Evolutionary conservation across 1,140 invertebrate genomes (phyloP).

Genomic region (Procambarus clarkii): DNA sequence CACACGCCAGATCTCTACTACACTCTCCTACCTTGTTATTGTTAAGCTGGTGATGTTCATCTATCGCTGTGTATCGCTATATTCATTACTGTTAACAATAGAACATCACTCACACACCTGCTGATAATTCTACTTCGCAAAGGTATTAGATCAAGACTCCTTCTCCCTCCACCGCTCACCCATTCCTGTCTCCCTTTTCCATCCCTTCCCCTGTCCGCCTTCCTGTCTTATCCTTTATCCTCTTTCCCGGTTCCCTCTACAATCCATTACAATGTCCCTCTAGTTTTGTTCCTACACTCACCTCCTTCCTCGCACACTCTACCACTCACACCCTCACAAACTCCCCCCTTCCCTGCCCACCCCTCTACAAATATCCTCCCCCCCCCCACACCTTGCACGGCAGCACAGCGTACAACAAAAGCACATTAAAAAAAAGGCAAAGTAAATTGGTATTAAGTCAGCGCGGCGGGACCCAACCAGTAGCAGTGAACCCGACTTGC

Average conservation of each 20-base stretch:
- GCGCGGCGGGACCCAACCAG: constrained; percentile 11
- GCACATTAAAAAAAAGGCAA: constrained; percentile 32
- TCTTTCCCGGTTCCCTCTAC: neutral
- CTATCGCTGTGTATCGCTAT: too few relatives aligned
- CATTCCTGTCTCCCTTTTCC: too few relatives aligned
- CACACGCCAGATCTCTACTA: too few relatives aligned
- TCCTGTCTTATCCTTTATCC: neutral
- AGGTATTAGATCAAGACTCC: too few relatives aligned
- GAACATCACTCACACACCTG: too few relatives aligned
- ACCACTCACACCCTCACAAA: neutral
- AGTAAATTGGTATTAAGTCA: constrained; percentile 6
- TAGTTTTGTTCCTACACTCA: neutral
- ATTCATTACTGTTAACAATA: too few relatives aligned
- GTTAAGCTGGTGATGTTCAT: too few relatives aligned
- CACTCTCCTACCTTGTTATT: too few relatives aligned
- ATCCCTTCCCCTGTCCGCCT: neutral
- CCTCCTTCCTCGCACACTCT: neutral
- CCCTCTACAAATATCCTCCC: neutral
- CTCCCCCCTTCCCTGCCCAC: neutral
- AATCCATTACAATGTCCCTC: too few relatives aligned
- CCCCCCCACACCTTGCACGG: neutral
- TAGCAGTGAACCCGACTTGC: constrained; percentile 39
- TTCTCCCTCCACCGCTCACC: too few relatives aligned
- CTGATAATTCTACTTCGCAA: too few relatives aligned
- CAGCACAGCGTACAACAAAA: neutral